Base-by-base conservation (phyloP, 2,888 invertebrate genomes). In the Eudasyphora cyanicolor region DNA sequence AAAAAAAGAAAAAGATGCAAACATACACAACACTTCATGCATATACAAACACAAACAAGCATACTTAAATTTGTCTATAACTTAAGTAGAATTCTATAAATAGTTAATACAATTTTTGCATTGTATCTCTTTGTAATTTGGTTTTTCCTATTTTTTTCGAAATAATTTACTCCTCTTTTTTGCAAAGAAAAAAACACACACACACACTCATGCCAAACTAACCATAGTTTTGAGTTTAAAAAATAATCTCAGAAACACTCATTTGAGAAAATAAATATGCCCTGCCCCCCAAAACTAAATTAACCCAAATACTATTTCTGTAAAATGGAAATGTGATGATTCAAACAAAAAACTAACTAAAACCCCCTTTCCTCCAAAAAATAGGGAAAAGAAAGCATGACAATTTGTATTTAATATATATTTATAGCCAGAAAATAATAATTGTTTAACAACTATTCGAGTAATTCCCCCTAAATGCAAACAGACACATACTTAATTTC, bases 241-340 rank as follows among this genome's bases (percentile, higher is more conserved):
- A 35, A 19, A 51, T 6, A 19, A 38, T 35, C 51, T 24, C 21
- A 62, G n/a, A 54, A 12, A 54, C 10, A 27, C 19, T 17, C 42
- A 12, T 45, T 45, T 45, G 3, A 45, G 45, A 54, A 21, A 21
- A 12, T 38, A 38, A 62, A 27, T 21, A 12, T n/a, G n/a, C 45
- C 14, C 32, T 27, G 1, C 24, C 24, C n/a, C n/a, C n/a, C n/a
- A n/a, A n/a, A 82, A 83, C 77, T 79, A 79, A 82, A 80, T 82
- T 85, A 82, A 84, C 82, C 74, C 81, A 85, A 82, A 82, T 49
- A 71, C 64, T 76, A 80, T 76, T 45, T 24, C 5, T n/a, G n/a
- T 19, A 45, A 45, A 38, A 45, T 27, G 19, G 27, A 67, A 67
- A 42, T 54, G 24, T n/a, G n/a, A n/a, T n/a, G n/a, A n/a, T n/a